Evolutionary conservation across 2,888 invertebrate genomes (phyloP).

Genomic region (Anagyrus pseudococci): DNA sequence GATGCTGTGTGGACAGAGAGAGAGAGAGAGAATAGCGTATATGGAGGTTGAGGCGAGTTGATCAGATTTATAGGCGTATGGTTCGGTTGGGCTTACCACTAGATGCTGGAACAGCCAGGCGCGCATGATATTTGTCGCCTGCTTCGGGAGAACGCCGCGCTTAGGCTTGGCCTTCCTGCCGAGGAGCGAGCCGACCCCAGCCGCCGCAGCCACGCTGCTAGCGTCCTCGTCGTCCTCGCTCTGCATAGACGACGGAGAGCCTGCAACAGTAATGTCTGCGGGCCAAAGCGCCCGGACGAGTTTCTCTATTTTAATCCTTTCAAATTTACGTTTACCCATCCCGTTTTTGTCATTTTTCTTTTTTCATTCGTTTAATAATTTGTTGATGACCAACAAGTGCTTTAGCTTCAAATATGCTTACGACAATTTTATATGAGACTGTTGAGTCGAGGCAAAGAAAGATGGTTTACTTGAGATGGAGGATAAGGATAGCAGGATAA

Average conservation of each 20-base stretch:
- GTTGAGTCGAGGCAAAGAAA: too few relatives aligned
- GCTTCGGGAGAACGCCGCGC: conserved; percentile 91
- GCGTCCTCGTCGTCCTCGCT: conserved; percentile 60
- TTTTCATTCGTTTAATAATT: too few relatives aligned
- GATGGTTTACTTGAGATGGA: too few relatives aligned
- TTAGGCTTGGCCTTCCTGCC: conserved; percentile 72
- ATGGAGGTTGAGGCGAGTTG: too few relatives aligned
- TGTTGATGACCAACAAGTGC: too few relatives aligned
- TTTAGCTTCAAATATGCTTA: too few relatives aligned
- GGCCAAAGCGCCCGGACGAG: background rate
- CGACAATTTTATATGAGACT: too few relatives aligned
- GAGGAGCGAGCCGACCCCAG: conserved; percentile 29
- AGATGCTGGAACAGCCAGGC: conserved; percentile 97
- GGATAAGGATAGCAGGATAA: background rate
- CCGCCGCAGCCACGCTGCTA: conserved; percentile 47
- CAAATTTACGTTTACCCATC: too few relatives aligned
- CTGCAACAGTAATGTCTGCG: conserved; percentile 62
- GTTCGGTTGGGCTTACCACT: conserved; percentile 84
- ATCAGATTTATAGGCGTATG: too few relatives aligned
- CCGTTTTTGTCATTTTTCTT: too few relatives aligned
- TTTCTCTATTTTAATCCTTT: too few relatives aligned
- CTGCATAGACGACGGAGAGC: conserved; percentile 69
- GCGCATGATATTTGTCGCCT: conserved; percentile 95
- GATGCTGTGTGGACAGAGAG: conserved; percentile 71
- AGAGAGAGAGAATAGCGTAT: conserved; percentile 4